phyloP scores from a whole-genome alignment of 1,140 invertebrate genomes.

The Pachypeltis micranthus region DNA sequence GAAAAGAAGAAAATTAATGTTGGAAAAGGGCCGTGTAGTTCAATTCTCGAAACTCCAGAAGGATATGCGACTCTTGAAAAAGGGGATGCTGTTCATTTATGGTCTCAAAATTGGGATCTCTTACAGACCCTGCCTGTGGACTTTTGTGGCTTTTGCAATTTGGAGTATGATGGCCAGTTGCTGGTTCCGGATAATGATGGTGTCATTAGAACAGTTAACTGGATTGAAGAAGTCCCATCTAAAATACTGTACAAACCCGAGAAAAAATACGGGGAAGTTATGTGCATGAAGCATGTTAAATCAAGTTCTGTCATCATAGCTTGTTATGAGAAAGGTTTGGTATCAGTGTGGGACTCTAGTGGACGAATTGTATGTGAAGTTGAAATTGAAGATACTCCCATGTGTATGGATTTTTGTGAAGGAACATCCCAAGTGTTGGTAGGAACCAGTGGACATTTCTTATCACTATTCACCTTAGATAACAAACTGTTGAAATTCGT shows the following conservation, averaged over 20 bases:
- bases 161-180: slow-evolving; percentile 47
- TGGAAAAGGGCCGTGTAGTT: slow-evolving; percentile 5
- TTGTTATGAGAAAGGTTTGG: slow-evolving; percentile 52
- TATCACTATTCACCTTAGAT: slow-evolving; percentile 36
- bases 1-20: background rate
- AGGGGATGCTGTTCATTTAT: slow-evolving; percentile 50
- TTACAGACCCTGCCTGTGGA: slow-evolving; percentile 42
- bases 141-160: slow-evolving; percentile 51
- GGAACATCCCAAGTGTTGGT: slow-evolving; percentile 48
- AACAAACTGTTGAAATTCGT: slow-evolving; percentile 33
- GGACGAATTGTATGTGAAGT: slow-evolving; percentile 37
- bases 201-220: too few species aligned
- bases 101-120: slow-evolving; percentile 44
- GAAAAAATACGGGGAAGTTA: slow-evolving; percentile 44
- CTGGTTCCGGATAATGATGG: slow-evolving; percentile 50
- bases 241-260: slow-evolving; percentile 37
- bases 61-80: slow-evolving; percentile 55
- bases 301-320: slow-evolving; percentile 42
- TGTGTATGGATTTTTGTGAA: slow-evolving; percentile 53
- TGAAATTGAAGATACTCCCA: slow-evolving; percentile 45
- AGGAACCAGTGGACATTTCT: slow-evolving; percentile 45
- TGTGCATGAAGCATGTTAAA: slow-evolving; percentile 47
- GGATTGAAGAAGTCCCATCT: too few species aligned
- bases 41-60: slow-evolving; percentile 28
- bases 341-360: slow-evolving; percentile 53